Base-by-base conservation (phyloP, 2,113 vertebrate species). In the Sterna hirundo region DNA sequence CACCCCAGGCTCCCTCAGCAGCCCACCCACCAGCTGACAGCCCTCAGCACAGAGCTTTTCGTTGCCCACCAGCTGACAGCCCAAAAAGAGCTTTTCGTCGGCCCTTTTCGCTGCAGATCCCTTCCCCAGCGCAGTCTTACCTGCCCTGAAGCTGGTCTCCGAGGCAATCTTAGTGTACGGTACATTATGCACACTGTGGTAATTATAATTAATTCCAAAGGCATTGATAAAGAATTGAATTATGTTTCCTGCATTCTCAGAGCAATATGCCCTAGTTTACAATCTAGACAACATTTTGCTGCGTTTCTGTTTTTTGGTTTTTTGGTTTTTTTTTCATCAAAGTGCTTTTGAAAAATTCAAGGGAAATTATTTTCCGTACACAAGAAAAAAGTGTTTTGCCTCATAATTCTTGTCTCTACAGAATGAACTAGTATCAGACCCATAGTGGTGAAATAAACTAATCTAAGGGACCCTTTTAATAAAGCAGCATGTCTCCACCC, bases 201-300 rank as follows among this genome's bases (percentile, higher is more conserved):
- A 83, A 68, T 61, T 76, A 11, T 29, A 93, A 91, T 87, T 94
- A 90, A 87, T 85, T 96, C 23, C 25, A 76, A 91, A 83, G 11
- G 21, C 64, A 49, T 72, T 90, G 85, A 52, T 52, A 83, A 91
- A 79, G 25, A 68, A 82, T 30, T 3, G 2, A 55, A 52, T 91
- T 4, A 57, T 60, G n/a, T 89, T 14, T 64, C 64, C n/a, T 84
- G 61, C 38, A 71, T 84, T 94, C 38, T 87, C 22, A 94, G 12
- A 51, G 22, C 12, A 89, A 36, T 64, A 79, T 68, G 16, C 4
- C 34, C 29, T 78, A 17, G 22, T 87, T 93, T 89, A 26, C 19
- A 64, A 29, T 34, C 6, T 47, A 90, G 83, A 23, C 2, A 80
- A 15, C 1, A 36, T 3, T 65, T 46, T 30, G 4, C 5, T 32